Base-by-base conservation (phyloP, 2,113 vertebrate species). In the Cygnus buccinator region DNA sequence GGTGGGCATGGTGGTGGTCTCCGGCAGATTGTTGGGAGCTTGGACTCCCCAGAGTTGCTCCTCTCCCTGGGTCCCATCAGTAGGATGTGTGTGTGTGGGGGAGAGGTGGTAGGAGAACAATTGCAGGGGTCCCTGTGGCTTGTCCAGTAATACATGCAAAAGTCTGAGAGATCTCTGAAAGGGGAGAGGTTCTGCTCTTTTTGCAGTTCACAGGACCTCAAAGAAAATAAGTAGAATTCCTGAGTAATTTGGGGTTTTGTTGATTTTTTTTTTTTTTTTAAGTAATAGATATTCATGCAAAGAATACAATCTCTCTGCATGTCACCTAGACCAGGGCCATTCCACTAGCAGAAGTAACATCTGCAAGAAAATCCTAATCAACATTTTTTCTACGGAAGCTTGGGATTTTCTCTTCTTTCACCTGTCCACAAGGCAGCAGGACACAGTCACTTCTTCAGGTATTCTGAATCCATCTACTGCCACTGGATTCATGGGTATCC, bases 71-170 rank as follows among this genome's bases (percentile, higher is more conserved):
- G 13, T 94, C 39, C 46, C 57, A 91, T 39, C 20, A 57, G 31
- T 35, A 77, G n/a, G 54, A 33, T 63, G 41, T 0, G 1, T 26
- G 5, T 59, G 41, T 0, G 1, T 26, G 3, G 16, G 20, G 20
- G 16, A 0, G 1, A 61, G 11, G 11, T 23, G 52, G 10, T 50
- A 89, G 61, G 46, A 68, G 54, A 50, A 81, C 15, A 19, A 29
- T 87, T 61, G 19, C 18, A 61, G 22, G 6, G 17, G 26, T 66
- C 12, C 26, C 25, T 11, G 1, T 2, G 10, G 37, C 25, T 79
- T 41, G 48, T 37, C 26, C 29, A 44, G 23, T n/a, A 61, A 57
- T 33, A 33, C 16, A n/a, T 13, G 58, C 46, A 74, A 70, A 13
- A 79, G 59, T 41, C 59, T 63, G 28, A 31, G 54, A 76, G 23